A percentile compares a stretch with the other conserved stretches of the same genome.
phyloP scores from a whole-genome alignment of 2,113 vertebrate genomes.

The Choloepus hoffmanni region DNA sequence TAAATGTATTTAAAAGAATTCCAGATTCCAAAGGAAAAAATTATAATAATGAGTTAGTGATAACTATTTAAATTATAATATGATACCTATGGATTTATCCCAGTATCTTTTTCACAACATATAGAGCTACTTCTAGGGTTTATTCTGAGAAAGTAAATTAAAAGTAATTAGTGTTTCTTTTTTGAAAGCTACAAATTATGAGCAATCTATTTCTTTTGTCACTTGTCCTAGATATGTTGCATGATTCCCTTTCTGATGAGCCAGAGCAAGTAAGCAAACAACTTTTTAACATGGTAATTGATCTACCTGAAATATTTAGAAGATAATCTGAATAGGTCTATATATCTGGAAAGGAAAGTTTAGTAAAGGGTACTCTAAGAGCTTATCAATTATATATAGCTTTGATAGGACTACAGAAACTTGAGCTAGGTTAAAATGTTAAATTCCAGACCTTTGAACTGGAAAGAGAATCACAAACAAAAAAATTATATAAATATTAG shows the following conservation, averaged over 20 bases:
- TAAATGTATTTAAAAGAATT: neutral
- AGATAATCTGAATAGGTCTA: constrained; percentile 71
- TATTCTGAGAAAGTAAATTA: constrained; percentile 31
- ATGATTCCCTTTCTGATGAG: constrained; percentile 49
- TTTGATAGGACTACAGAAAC: constrained; percentile 76
- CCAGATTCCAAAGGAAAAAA: neutral
- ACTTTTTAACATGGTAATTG: constrained; percentile 74
- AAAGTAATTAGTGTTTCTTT: constrained; percentile 40
- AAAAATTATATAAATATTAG: constrained; percentile 31
- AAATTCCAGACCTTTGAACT: constrained; percentile 65
- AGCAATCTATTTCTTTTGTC: constrained; percentile 41
- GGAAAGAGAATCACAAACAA: constrained; percentile 9
- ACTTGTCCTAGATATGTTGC: constrained; percentile 38
- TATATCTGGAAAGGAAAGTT: constrained; percentile 74
- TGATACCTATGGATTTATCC: constrained; percentile 41
- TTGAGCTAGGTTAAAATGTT: constrained; percentile 75
- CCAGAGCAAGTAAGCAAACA: constrained; percentile 72
- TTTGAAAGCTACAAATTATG: constrained; percentile 55
- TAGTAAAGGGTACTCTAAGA: constrained; percentile 76
- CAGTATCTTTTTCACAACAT: constrained; percentile 9
- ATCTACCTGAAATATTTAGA: constrained; percentile 85
- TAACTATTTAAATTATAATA: constrained; percentile 27
- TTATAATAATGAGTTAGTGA: neutral
- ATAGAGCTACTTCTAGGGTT: constrained; percentile 11
- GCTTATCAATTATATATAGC: constrained; percentile 81